phyloP scores from a whole-genome alignment of 2,113 vertebrate genomes.

The Thalassarche chlororhynchos region DNA sequence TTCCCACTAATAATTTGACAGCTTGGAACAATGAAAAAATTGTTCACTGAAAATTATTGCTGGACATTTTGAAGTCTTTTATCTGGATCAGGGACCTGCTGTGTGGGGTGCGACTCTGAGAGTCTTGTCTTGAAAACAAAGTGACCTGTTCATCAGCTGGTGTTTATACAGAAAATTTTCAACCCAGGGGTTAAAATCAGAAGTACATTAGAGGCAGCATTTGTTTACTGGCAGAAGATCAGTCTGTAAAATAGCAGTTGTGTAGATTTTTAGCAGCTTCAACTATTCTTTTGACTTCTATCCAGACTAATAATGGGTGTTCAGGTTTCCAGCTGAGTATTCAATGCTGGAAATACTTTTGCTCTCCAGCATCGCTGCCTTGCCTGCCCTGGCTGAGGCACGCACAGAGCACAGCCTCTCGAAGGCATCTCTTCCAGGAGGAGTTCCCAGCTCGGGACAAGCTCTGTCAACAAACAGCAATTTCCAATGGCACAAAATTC shows the following conservation, averaged over 20 bases:
- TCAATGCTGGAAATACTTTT: not conserved
- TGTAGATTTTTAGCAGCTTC: constrained; percentile 24
- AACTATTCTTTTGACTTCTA: constrained; percentile 31
- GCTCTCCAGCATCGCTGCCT: not conserved
- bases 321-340: constrained; percentile 6
- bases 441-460: not conserved
- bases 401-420: not conserved
- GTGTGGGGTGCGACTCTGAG: not conserved
- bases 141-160: constrained; percentile 37
- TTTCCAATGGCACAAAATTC: not conserved
- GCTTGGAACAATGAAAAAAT: constrained; percentile 39
- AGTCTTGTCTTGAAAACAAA: constrained; percentile 35
- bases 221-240: constrained; percentile 49
- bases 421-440: not conserved
- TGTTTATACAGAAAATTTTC: constrained; percentile 51
- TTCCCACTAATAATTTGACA: constrained; percentile 5
- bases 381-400: not conserved
- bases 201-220: constrained; percentile 36
- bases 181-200: constrained; percentile 49
- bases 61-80: constrained; percentile 52
- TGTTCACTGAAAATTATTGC: constrained; percentile 45
- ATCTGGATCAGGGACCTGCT: constrained; percentile 38
- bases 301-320: not conserved
- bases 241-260: not conserved
- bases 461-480: not conserved